Conservation (phyloP, 2,888 invertebrate genomes). For the Orthosia gothica region DNA sequence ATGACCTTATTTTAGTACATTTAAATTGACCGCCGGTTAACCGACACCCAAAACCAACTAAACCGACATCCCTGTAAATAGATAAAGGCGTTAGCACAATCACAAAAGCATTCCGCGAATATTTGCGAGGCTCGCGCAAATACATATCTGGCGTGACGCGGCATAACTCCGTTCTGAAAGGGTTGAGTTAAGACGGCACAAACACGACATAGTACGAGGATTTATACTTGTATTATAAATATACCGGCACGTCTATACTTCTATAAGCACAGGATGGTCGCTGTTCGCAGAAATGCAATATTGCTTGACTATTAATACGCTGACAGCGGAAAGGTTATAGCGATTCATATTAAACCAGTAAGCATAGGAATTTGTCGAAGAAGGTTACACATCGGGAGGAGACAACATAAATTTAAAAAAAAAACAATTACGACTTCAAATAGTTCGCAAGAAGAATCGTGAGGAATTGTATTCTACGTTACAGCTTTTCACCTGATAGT, state of each 20-base stretch:
- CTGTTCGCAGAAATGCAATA: constrained; percentile 4
- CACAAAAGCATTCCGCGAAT: constrained; percentile 63
- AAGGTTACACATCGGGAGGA: too few relatives aligned
- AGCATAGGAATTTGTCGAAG: not conserved
- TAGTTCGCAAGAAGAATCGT: too few relatives aligned
- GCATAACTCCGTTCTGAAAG: constrained; percentile 54
- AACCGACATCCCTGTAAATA: constrained; percentile 20
- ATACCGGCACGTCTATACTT: not conserved
- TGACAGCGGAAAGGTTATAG: not conserved
- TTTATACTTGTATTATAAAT: constrained; percentile 22
- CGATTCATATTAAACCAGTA: not conserved
- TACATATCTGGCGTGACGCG: constrained; percentile 45
- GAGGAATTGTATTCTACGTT: too few relatives aligned
- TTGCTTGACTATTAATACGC: not conserved
- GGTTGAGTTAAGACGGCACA: constrained; percentile 31
- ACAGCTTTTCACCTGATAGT: too few relatives aligned
- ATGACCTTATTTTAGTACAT: not conserved
- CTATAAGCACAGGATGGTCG: constrained; percentile 4
- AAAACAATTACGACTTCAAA: too few relatives aligned
- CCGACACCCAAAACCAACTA: constrained; percentile 1
- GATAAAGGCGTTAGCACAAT: constrained; percentile 44
- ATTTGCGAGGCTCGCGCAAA: constrained; percentile 44
- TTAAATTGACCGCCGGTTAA: not conserved
- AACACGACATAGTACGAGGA: not conserved
- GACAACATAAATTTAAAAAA: too few relatives aligned